Conservation (phyloP, 2,888 invertebrate genomes). For the Troides aeacus region DNA sequence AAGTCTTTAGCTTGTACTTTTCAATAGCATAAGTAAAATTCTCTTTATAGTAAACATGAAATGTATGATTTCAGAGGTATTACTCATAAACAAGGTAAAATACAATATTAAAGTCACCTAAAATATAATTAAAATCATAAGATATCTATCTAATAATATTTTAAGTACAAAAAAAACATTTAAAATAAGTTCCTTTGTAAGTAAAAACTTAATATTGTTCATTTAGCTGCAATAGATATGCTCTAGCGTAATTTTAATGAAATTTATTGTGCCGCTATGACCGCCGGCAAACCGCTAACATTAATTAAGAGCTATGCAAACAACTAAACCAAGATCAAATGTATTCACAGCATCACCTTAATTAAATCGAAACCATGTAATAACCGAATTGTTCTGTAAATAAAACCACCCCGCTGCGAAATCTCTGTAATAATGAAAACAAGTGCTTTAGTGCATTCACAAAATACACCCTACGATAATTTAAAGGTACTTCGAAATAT, state of each 20-base stretch:
- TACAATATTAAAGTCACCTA: no score
- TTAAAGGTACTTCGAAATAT: background rate
- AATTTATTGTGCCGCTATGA: conserved; percentile 7
- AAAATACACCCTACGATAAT: background rate
- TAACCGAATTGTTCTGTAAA: conserved; percentile 28
- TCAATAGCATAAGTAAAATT: no score
- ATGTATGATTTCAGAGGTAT: no score
- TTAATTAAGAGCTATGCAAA: conserved; percentile 23
- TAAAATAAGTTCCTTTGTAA: background rate
- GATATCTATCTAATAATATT: no score
- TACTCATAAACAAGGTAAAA: no score
- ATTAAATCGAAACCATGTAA: conserved; percentile 27
- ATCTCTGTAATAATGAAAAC: background rate
- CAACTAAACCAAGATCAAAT: conserved; percentile 26
- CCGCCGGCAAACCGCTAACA: conserved; percentile 15
- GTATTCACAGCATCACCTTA: conserved; percentile 21
- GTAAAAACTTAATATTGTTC: background rate
- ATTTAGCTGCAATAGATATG: conserved; percentile 27
- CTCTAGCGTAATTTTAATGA: conserved; percentile 4
- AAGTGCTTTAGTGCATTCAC: background rate
- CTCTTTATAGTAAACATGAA: no score
- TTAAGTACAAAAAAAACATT: no score
- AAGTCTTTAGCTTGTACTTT: no score
- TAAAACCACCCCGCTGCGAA: conserved; percentile 9
- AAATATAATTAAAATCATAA: no score